Base-by-base conservation (phyloP, 2,113 vertebrate genomes). In the Anguilla japonica region DNA sequence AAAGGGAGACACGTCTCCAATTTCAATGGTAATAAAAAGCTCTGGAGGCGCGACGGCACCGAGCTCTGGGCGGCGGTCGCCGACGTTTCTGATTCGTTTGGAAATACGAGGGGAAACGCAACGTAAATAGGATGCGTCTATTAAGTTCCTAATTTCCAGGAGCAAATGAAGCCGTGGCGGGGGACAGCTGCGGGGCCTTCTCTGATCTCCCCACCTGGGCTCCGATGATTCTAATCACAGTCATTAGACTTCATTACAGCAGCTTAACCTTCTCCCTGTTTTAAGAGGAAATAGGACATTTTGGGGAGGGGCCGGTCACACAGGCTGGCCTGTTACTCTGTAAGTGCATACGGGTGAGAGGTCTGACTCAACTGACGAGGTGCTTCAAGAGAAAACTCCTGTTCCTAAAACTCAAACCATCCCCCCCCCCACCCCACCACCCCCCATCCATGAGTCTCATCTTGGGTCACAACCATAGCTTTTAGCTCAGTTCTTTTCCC, bases 211-310 rank as follows among this genome's bases (percentile, higher is more conserved):
- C 6, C 40, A 81, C 56, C 85, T 81, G 15, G 53, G 41, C 81
- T 86, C 26, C 16, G 41, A 40, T 39, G 39, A 67, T 63, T 63
- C 79, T 60, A 41, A 86, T 81, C 79, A 56, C 29, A 34, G 50
- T 81, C 84, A 57, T 60, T 85, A 81, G 18, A 75, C 71, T 75
- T 75, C 71, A 75, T 75, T 75, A 75, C 26, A 60, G 46, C 78
- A n/a, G 40, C 75, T 85, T 85, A 57, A 85, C 84, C 84, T 85
- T 85, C 84, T 40, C 43, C 20, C 50, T 46, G 29, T 56, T 67
- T 81, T 29, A 53, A 29, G n/a, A 50, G 84, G 46, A 11, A 56
- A 29, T 57, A 39, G 26, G 71, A 53, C 43, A 50, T 5, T 34
- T 16, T 75, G 34, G 60, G 43, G 81, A 43, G 43, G 2, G 20